Base-by-base conservation (phyloP, 2,888 invertebrate genomes). In the Marasmarcha lunaedactyla region DNA sequence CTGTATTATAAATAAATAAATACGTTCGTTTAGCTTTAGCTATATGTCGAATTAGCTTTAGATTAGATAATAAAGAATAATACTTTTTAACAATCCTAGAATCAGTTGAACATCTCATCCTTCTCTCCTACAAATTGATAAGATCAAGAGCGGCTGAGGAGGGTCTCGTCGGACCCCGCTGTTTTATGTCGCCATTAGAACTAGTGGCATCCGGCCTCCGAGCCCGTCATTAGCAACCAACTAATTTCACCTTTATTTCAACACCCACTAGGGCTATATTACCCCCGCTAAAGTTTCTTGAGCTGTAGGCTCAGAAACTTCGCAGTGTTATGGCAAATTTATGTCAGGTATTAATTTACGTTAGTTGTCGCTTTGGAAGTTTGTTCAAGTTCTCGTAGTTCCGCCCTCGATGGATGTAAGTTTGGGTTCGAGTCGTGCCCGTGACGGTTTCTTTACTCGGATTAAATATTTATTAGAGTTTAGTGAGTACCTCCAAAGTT, bases 311-410 rank as follows among this genome's bases (percentile, higher is more conserved):
- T 48, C 52, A 58, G 67, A 66, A 77, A 73, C 68, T 76, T 71
- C 48, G 58, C 59, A 55, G 63, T 68, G 70, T 74, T 76, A 78
- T 79, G 79, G 79, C 78, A 78, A 79, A 83, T 81, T 81, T 74
- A 79, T 78, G 81, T 76, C 81, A 77, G 78, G 77, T 77, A 83
- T 79, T 81, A 81, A 81, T 79, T 81, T 76, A 78, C 67, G 68
- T 66, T 68, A 71, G 76, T 73, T 71, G 73, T 68, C 63, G 67
- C 66, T 54, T 57, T 47, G 55, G 54, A 71, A 72, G 70, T 73
- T 71, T 51, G 42, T 44, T 33, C 42, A 42, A 34, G 34, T 34
- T 34, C 34, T 12, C 12, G 45, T 48, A 60, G 63, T 62, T 60
- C 58, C 52, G 51, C 55, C 51, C 44, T 37, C 45, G 46, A 46